These are phyloP conservation scores for Excalfactoria chinensis DNA, from an alignment of 2,113 vertebrate species.

Conservation along the genomic window DNA sequence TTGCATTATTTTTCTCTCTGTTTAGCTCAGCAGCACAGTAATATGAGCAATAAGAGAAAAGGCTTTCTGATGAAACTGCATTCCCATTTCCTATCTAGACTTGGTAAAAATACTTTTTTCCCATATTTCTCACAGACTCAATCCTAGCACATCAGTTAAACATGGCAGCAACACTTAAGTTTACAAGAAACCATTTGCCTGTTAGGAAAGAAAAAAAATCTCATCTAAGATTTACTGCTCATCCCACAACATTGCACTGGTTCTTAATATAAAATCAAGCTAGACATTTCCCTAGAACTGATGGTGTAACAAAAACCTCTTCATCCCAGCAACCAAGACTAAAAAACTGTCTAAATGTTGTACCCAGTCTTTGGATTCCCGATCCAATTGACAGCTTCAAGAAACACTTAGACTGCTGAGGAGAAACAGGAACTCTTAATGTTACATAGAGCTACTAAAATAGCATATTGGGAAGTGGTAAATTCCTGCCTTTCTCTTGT, in stretches of 20 bases:
- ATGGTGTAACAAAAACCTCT: background rate
- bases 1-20: background rate
- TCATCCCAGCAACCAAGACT: background rate
- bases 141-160: slow-evolving; percentile 34
- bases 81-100: background rate
- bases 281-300: background rate
- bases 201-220: slow-evolving; percentile 17
- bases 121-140: slow-evolving; percentile 23
- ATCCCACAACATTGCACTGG: background rate
- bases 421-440: background rate
- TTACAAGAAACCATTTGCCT: slow-evolving; percentile 40
- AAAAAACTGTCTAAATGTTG: background rate
- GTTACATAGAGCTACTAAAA: background rate
- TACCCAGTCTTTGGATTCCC: background rate
- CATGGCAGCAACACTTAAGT: background rate
- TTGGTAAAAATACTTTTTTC: slow-evolving; percentile 4
- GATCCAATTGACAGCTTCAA: background rate
- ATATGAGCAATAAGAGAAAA: slow-evolving; percentile 2
- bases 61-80: background rate
- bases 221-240: background rate
- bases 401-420: background rate
- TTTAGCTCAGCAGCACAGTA: slow-evolving; percentile 22
- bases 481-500: background rate
- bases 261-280: slow-evolving; percentile 21
- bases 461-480: background rate